These are phyloP conservation scores for Apogon hyalosoma DNA, from an alignment of 2,797 vertebrate species.

Conservation along the genomic window DNA sequence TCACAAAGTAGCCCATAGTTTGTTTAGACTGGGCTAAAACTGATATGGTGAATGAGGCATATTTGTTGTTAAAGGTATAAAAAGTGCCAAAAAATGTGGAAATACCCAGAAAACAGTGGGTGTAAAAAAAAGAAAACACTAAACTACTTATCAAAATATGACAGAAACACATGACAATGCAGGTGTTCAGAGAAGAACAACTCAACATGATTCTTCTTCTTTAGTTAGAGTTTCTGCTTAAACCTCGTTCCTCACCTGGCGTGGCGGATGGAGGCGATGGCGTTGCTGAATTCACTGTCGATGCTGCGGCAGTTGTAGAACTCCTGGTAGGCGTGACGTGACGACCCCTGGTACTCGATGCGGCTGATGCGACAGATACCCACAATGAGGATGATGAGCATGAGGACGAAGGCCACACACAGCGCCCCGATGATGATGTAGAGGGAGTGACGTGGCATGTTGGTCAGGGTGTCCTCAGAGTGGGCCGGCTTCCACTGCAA, in stretches of 20 bases:
- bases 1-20: not conserved
- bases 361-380: constrained; percentile 99
- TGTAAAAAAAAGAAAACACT: not conserved
- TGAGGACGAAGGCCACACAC: constrained; percentile 97
- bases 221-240: no score
- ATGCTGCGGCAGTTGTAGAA: constrained; percentile 99
- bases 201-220: no score
- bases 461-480: constrained; percentile 92
- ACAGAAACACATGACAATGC: no score
- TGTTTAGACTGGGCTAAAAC: not conserved
- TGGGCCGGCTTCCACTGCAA: constrained; percentile 95
- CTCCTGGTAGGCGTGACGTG: constrained; percentile 95
- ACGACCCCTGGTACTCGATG: constrained; percentile 98
- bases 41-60: not conserved
- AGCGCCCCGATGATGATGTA: constrained; percentile 98
- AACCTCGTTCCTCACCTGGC: constrained; percentile 87
- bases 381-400: constrained; percentile 98
- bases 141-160: not conserved
- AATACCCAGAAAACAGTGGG: no score
- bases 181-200: constrained; percentile 1
- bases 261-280: constrained; percentile 96
- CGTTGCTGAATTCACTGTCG: constrained; percentile 96
- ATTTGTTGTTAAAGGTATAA: not conserved
- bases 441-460: constrained; percentile 97
- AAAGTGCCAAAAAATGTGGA: not conserved